Conservation (phyloP, 2,797 vertebrate species). For the Sciurus carolinensis region DNA sequence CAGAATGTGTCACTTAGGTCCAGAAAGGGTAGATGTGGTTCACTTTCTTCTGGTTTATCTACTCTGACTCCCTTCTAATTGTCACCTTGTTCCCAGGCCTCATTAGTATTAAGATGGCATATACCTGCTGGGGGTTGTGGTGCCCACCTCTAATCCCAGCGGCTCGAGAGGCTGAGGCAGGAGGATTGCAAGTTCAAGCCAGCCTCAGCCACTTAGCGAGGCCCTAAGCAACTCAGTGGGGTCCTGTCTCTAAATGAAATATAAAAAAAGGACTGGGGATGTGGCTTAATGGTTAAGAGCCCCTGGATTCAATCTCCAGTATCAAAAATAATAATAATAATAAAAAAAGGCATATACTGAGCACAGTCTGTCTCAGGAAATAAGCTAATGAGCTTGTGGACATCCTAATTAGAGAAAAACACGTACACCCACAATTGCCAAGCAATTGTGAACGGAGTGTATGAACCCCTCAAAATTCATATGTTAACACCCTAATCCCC, state of each 20-base stretch:
- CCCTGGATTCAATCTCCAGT: too few relatives aligned
- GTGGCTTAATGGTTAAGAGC: too few relatives aligned
- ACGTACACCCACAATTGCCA: too few relatives aligned
- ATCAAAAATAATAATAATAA: too few relatives aligned
- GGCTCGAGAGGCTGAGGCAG: too few relatives aligned
- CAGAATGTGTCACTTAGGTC: not conserved
- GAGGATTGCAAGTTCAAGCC: too few relatives aligned
- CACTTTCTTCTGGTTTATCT: not conserved
- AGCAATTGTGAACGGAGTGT: not conserved
- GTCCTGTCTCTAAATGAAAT: too few relatives aligned
- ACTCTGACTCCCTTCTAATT: not conserved
- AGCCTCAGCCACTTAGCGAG: too few relatives aligned
- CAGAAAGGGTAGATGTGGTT: not conserved
- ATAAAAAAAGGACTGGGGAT: too few relatives aligned
- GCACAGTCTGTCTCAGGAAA: not conserved
- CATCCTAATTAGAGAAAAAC: not conserved
- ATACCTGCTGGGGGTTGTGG: too few relatives aligned
- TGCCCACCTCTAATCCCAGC: too few relatives aligned
- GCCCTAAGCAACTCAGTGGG: too few relatives aligned
- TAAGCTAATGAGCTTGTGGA: not conserved
- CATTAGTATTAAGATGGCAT: not conserved
- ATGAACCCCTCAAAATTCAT: not conserved
- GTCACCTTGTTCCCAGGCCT: not conserved
- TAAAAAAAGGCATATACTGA: not conserved
- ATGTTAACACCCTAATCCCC: not conserved